Conservation (phyloP, 2,797 vertebrate genomes). For the Botia almorhae region DNA sequence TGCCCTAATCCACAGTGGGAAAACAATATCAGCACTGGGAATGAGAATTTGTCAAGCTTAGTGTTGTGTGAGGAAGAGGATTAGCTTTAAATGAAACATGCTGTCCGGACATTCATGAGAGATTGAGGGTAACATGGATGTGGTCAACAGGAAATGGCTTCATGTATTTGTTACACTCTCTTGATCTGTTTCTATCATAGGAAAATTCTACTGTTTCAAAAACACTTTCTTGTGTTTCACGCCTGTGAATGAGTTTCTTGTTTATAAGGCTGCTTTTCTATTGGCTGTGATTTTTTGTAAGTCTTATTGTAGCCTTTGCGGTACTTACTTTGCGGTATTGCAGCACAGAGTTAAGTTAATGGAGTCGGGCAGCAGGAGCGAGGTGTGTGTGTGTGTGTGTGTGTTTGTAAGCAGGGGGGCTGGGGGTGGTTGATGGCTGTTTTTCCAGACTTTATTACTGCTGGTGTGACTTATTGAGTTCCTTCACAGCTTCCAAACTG, state of each 20-base stretch:
- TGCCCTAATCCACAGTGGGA: background rate
- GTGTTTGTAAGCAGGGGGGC: too few relatives aligned
- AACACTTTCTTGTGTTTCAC: background rate
- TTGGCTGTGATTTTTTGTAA: background rate
- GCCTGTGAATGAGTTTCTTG: background rate
- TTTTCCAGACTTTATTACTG: constrained; percentile 6
- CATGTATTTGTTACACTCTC: background rate
- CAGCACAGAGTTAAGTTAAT: constrained; percentile 1
- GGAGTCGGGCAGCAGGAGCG: background rate
- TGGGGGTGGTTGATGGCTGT: background rate
- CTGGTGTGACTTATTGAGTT: constrained; percentile 11
- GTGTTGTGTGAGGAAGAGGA: background rate
- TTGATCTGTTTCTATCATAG: background rate
- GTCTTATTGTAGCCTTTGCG: background rate
- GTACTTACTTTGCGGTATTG: background rate
- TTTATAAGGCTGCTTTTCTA: constrained; percentile 4
- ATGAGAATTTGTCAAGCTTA: constrained; percentile 14
- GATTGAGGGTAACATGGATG: background rate
- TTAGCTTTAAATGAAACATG: background rate
- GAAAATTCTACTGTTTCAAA: background rate
- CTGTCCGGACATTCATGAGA: background rate
- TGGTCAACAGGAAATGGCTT: background rate
- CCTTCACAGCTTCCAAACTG: constrained; percentile 3
- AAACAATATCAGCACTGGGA: background rate
- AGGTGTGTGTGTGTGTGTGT: background rate